These are phyloP conservation scores for Heliconius eleuchia DNA, from an alignment of 1,140 invertebrate genomes.

Conservation along the genomic window DNA sequence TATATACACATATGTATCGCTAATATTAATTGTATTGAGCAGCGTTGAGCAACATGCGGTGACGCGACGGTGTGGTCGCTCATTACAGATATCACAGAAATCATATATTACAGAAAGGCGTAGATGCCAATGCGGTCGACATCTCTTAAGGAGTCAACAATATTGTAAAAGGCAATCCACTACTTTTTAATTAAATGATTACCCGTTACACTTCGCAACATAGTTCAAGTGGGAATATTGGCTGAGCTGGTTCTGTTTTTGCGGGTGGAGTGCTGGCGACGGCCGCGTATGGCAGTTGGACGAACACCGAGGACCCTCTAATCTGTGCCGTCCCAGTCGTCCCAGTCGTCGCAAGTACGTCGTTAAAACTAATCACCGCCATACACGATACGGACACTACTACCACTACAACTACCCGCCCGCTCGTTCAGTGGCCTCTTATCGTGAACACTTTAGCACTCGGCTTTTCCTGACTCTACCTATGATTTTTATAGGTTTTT, in stretches of 20 bases:
- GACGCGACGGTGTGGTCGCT: too few relatives aligned
- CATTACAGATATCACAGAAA: too few relatives aligned
- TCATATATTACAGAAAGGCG: too few relatives aligned
- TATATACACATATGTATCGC: not conserved
- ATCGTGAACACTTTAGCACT: not conserved
- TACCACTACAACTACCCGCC: not conserved
- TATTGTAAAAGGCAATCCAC: too few relatives aligned
- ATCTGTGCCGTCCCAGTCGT: not conserved
- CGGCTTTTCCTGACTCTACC: not conserved
- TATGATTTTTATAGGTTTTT: not conserved
- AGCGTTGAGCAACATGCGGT: not conserved
- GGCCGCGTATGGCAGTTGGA: not conserved
- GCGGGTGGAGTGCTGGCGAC: not conserved
- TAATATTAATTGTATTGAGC: not conserved
- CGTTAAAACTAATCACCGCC: conserved; percentile 17
- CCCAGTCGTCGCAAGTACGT: not conserved
- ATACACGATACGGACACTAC: conserved; percentile 15
- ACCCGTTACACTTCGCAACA: too few relatives aligned
- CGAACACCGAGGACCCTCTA: not conserved
- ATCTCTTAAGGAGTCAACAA: too few relatives aligned
- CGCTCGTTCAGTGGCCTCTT: not conserved
- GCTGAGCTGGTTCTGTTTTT: not conserved
- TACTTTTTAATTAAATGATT: too few relatives aligned
- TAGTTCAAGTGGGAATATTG: not conserved
- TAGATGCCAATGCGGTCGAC: too few relatives aligned